A percentile compares a stretch with the other conserved stretches of the same genome.
Evolutionary conservation across 2,888 invertebrate species (phyloP).

Genomic region (Deilephila porcellus): DNA sequence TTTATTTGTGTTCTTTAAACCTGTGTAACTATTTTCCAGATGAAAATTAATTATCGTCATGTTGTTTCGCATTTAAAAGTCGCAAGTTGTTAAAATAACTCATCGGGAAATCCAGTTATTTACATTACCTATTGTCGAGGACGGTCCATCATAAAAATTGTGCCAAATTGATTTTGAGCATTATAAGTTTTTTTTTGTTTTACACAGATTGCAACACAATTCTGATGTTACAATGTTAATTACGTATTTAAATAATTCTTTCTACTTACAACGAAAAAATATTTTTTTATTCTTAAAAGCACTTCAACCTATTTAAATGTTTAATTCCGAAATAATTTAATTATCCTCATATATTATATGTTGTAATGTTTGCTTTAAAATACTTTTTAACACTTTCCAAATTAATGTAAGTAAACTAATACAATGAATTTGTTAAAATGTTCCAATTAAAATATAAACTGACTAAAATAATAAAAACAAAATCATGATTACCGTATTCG

Average conservation of each 20-base stretch:
- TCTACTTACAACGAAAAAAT: constrained; percentile 5
- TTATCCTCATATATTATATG: too few species aligned
- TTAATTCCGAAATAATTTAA: constrained; percentile 1
- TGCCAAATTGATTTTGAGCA: constrained; percentile 51
- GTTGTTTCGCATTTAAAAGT: too few species aligned
- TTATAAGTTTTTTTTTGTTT: constrained; percentile 34
- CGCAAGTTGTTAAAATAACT: too few species aligned
- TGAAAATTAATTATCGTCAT: too few species aligned
- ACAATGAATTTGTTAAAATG: not conserved
- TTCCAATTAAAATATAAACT: not conserved
- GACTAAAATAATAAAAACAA: not conserved
- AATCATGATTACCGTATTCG: not conserved
- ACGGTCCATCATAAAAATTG: constrained; percentile 31
- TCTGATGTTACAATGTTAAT: not conserved
- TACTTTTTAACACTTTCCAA: constrained; percentile 1
- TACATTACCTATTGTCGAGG: too few species aligned
- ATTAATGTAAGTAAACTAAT: not conserved
- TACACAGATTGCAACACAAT: not conserved
- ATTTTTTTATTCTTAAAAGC: not conserved
- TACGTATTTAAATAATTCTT: not conserved
- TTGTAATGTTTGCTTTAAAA: constrained; percentile 7
- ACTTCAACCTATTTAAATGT: not conserved
- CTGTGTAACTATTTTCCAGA: too few species aligned
- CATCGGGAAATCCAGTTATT: too few species aligned
- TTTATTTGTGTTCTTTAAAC: too few species aligned